Evolutionary conservation across 2,888 invertebrate species (phyloP).

Genomic region (Pocota personata): DNA sequence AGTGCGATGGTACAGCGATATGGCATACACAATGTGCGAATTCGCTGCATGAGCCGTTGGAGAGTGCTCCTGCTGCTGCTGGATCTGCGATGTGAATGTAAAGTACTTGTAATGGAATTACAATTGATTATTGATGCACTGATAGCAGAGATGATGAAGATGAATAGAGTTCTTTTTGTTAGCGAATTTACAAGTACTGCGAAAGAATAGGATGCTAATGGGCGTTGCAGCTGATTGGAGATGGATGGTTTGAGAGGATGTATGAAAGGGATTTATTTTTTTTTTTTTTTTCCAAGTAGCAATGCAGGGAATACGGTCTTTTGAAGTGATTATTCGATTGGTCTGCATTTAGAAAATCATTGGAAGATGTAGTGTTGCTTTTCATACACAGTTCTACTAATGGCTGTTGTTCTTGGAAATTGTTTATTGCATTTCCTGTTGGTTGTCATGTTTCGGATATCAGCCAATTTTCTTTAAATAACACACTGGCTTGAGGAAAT

Average conservation of each 20-base stretch:
- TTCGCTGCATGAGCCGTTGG: conserved; percentile 42
- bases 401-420: no score
- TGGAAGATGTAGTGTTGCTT: not conserved
- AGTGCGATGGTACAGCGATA: conserved; percentile 1
- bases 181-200: conserved; percentile 56
- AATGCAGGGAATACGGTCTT: not conserved
- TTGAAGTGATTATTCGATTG: not conserved
- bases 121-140: conserved; percentile 74
- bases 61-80: conserved; percentile 11
- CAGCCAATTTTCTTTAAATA: no score
- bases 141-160: conserved; percentile 58
- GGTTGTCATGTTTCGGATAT: no score
- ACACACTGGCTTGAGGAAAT: no score
- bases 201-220: conserved; percentile 64
- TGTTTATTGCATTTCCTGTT: no score
- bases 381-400: no score
- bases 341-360: not conserved
- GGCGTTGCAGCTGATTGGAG: conserved; percentile 28
- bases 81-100: conserved; percentile 29
- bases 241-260: not conserved
- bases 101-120: conserved; percentile 73
- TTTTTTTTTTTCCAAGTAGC: no score
- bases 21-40: conserved; percentile 55
- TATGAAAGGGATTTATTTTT: not conserved
- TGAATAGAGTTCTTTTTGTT: conserved; percentile 43